phyloP scores from a whole-genome alignment of 2,797 vertebrate genomes.

The Sebastes flavidus region DNA sequence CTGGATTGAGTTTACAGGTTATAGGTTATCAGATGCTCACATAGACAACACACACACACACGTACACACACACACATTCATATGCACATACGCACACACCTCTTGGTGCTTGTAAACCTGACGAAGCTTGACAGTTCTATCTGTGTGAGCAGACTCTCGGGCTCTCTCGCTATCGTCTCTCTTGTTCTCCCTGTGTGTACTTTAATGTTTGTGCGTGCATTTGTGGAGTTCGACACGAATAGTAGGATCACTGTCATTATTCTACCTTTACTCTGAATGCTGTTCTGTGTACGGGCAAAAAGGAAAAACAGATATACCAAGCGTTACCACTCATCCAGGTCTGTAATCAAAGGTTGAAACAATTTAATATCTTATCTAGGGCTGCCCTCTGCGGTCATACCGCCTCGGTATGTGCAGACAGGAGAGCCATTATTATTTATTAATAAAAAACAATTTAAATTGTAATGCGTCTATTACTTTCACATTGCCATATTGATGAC shows the following conservation, averaged over 20 bases:
- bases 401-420: no score
- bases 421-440: no score
- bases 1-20: constrained; percentile 66
- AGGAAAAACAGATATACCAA: not conserved
- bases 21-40: constrained; percentile 63
- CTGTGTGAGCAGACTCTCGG: constrained; percentile 45
- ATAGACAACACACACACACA: constrained; percentile 18
- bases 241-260: constrained; percentile 3
- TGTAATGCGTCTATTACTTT: no score
- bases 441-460: no score
- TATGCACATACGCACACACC: not conserved
- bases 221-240: not conserved
- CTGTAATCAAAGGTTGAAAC: not conserved
- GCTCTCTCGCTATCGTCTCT: not conserved
- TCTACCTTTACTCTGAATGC: not conserved
- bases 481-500: no score
- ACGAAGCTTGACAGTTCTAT: constrained; percentile 71
- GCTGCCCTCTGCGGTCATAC: no score
- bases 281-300: not conserved
- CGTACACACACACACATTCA: not conserved
- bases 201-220: constrained; percentile 18
- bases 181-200: constrained; percentile 9
- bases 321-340: not conserved
- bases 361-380: not conserved
- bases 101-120: constrained; percentile 50